Evolutionary conservation across 2,888 invertebrate genomes (phyloP), one percentile per base, ranked within the genome.

Genomic region (Synanthedon vespiformis): DNA sequence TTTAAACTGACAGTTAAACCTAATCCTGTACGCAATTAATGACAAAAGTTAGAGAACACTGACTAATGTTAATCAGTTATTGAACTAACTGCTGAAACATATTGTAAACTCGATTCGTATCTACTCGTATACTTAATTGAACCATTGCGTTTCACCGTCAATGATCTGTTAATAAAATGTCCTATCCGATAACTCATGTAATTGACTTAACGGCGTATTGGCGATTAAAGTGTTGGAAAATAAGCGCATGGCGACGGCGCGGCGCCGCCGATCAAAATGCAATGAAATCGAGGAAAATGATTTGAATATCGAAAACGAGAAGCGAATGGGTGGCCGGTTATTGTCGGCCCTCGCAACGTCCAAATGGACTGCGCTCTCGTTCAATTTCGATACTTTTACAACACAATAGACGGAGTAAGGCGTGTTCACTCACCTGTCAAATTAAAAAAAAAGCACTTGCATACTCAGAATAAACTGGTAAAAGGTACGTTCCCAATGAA

Each of bases 381-480:
- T 80, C 85, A 84, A 85, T 86, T 85, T 80, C 82, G 82, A 86
- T 86, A 85, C 86, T 84, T 81, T 84, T 70, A 74, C 80, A 77
- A 82, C 74, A 86, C 86, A 86, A 86, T 85, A 75, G 85, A 70
- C 65, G 70, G 72, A 77, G 80, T 74, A 83, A 85, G 86, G 84
- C 82, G 84, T 80, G 85, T 61, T 78, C 87, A 67, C 64, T 85
- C 83, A 84, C 80, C 83, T 86, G 81, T 80, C 80, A 86, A 86
- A 87, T 87, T 84, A 86, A 85, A 85, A 65, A n/a, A 18, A 71
- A 85, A 82, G 78, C 78, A 77, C 80, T 77, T 76, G 75, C 77
- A 80, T 76, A 77, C 82, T 77, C 78, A 79, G 80, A 73, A 76
- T 74, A 72, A 74, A 74, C 70, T 68, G 57, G 59, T 62, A 61